Percentiles rank a stretch among this genome's conserved stretches.
phyloP scores from a whole-genome alignment of 2,797 vertebrate genomes.

The Sparus aurata region DNA sequence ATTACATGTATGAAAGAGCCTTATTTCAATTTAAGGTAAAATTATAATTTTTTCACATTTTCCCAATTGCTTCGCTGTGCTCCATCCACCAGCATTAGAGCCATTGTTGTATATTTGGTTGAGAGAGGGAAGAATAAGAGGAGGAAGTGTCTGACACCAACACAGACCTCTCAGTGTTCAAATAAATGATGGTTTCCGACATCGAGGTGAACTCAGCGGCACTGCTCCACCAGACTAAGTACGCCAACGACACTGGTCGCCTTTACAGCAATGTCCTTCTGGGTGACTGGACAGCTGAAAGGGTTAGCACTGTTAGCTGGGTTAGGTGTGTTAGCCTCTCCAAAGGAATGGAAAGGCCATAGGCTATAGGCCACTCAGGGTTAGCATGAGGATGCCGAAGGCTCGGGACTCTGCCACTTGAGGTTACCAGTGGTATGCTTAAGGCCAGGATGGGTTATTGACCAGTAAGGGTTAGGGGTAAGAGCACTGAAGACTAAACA shows the following conservation, averaged over 20 bases:
- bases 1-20: neutral
- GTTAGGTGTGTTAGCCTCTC: slow-evolving; percentile 67
- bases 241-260: slow-evolving; percentile 56
- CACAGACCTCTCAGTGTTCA: slow-evolving; percentile 74
- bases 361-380: slow-evolving; percentile 70
- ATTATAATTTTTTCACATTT: neutral
- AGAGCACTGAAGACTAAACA: slow-evolving; percentile 48
- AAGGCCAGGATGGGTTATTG: slow-evolving; percentile 63
- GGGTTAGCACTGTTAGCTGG: slow-evolving; percentile 78
- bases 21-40: neutral
- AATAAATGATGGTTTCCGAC: slow-evolving; percentile 81
- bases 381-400: slow-evolving; percentile 64
- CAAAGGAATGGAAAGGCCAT: slow-evolving; percentile 47
- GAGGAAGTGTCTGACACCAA: slow-evolving; percentile 69
- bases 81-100: neutral
- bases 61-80: neutral
- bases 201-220: slow-evolving; percentile 64
- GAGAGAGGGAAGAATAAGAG: slow-evolving; percentile 59
- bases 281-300: slow-evolving; percentile 82
- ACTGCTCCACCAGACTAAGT: slow-evolving; percentile 65
- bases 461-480: slow-evolving; percentile 48
- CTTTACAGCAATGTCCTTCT: slow-evolving; percentile 80
- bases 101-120: slow-evolving; percentile 32
- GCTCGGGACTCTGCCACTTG: slow-evolving; percentile 47
- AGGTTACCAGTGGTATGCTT: slow-evolving; percentile 69